Base-by-base conservation (phyloP, 2,888 invertebrate species). In the Linnaemya tessellans region DNA sequence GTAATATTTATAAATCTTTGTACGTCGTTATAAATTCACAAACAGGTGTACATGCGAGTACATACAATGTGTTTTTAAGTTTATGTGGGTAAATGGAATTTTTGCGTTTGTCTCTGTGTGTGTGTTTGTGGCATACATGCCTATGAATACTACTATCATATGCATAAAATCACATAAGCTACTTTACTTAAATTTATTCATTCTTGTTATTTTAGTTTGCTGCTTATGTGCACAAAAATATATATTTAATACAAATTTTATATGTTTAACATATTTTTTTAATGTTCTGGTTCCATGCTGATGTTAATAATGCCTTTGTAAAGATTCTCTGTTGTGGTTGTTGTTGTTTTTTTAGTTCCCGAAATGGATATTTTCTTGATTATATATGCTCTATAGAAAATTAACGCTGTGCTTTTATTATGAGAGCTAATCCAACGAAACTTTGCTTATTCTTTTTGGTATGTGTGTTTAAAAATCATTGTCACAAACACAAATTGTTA, bases 171-270 rank as follows among this genome's bases (percentile, higher is more conserved):
- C 65, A 54, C 25, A 51, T 13, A 77, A 64, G 64, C 62, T 78
- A 54, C 62, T 71, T 54, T 79, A 54, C 20, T 64, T 64, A 46
- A 22, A 46, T 64, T 64, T 38, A 56, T 80, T 46, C 71, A 46
- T 56, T n/a, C n/a, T n/a, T 15, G 43, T 77, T 58, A 46, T 20
- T 18, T 58, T 46, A 35, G 56, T 46, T 22, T 56, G 35, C 25
- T 10, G 7, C 43, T 20, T 7, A 20, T 7, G 20, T n/a, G 10
- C 15, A 54, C 11, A 4, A 7, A 0, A 3, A 38, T 43, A 64
- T 7, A 3, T 30, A 30, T 30, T 30, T 54, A 54, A 75, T 35
- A 77, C 10, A 67, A 25, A 58, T 20, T 46, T 77, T 13, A 46
- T 56, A 77, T 54, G 10, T 46, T 58, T n/a, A 20, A 51, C 35